Conservation (phyloP, 1,140 invertebrate species). For the Drosophila bipectinata region DNA sequence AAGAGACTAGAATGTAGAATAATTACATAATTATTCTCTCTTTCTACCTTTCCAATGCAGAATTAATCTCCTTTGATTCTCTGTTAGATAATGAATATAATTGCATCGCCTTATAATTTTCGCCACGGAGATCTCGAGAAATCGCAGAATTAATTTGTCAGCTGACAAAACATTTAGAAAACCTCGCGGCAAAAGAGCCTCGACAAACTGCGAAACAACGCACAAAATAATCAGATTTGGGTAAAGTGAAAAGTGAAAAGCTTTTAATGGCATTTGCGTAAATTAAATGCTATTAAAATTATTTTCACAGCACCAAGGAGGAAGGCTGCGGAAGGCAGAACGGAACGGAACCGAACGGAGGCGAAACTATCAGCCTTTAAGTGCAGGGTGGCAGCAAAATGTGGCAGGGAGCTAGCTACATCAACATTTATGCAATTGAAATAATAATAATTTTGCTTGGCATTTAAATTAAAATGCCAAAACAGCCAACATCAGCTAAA, state of each 20-base stretch:
- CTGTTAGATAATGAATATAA: constrained; percentile 27
- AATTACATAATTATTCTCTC: constrained; percentile 29
- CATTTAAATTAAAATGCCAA: constrained; percentile 70
- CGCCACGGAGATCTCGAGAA: constrained; percentile 2
- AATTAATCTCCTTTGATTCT: constrained; percentile 20
- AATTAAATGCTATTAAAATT: constrained; percentile 81
- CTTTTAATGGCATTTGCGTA: constrained; percentile 79
- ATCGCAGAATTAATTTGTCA: constrained; percentile 48
- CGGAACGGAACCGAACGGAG: constrained; percentile 1
- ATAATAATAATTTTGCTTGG: constrained; percentile 66
- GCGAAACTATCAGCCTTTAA: constrained; percentile 30
- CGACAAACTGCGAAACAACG: constrained; percentile 71
- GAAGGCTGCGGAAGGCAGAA: constrained; percentile 19
- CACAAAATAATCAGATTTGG: constrained; percentile 78
- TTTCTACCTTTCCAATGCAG: not conserved
- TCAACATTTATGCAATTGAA: constrained; percentile 57
- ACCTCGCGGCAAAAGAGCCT: constrained; percentile 9
- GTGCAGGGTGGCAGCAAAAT: not conserved
- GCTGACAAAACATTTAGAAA: constrained; percentile 45
- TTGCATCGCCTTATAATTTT: constrained; percentile 27
- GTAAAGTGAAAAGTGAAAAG: constrained; percentile 65
- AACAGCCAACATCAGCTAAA: constrained; percentile 48
- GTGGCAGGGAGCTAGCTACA: constrained; percentile 36
- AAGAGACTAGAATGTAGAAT: not conserved
- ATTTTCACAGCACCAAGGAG: constrained; percentile 59